phyloP scores from a whole-genome alignment of 1,140 invertebrate genomes.

The Cydia strobilella region DNA sequence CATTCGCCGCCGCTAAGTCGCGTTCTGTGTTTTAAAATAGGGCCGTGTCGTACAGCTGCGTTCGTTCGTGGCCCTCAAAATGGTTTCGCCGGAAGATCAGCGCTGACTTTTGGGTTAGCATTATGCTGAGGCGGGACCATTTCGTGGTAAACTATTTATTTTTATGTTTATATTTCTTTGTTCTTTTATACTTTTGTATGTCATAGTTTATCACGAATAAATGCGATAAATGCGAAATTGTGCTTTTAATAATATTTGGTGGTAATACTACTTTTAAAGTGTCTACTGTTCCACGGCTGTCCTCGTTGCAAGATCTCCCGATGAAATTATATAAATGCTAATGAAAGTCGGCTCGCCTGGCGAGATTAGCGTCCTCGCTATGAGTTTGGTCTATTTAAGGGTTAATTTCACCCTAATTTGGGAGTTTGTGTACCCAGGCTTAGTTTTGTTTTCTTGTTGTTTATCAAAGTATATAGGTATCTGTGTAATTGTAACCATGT shows the following conservation, averaged over 20 bases:
- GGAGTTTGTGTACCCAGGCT: constrained; percentile 36
- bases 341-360: constrained; percentile 62
- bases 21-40: too few species aligned
- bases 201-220: too few species aligned
- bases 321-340: constrained; percentile 74
- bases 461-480: constrained; percentile 1
- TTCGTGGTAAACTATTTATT: too few species aligned
- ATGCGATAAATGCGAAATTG: too few species aligned
- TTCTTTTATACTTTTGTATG: too few species aligned
- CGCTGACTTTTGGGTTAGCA: too few species aligned
- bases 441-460: constrained; percentile 30
- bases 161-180: too few species aligned
- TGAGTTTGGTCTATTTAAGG: constrained; percentile 63
- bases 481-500: neutral
- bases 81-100: too few species aligned
- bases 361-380: constrained; percentile 61
- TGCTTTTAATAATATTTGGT: neutral
- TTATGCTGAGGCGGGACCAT: too few species aligned
- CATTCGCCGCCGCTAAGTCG: too few species aligned
- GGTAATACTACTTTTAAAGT: neutral
- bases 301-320: constrained; percentile 46
- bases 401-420: constrained; percentile 52
- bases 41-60: too few species aligned
- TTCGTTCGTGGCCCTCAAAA: too few species aligned
- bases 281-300: constrained; percentile 18